phyloP scores from a whole-genome alignment of 2,797 vertebrate genomes.

The Eulemur albifrons region DNA sequence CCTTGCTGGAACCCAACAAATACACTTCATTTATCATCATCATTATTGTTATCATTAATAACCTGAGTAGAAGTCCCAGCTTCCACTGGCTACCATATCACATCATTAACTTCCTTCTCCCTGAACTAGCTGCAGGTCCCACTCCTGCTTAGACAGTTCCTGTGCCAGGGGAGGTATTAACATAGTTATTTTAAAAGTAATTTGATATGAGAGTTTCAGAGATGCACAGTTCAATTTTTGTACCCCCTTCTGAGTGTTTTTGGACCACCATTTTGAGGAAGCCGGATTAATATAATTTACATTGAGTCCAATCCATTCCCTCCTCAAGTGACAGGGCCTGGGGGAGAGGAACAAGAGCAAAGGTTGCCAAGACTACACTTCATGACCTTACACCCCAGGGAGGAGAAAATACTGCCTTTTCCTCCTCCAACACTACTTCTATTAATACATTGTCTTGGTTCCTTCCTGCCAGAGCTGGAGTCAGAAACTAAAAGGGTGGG shows the following conservation, averaged over 20 bases:
- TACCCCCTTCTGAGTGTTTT: conserved; percentile 40
- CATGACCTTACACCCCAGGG: not conserved
- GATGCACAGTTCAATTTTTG: conserved; percentile 51
- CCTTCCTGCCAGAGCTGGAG: not conserved
- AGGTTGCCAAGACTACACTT: not conserved
- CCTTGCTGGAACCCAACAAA: conserved; percentile 37
- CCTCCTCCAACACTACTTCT: not conserved
- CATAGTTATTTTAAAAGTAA: conserved; percentile 60
- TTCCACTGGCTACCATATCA: conserved; percentile 9
- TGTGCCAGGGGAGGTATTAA: conserved; percentile 21
- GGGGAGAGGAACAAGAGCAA: not conserved
- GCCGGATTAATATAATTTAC: conserved; percentile 42
- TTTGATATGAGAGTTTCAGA: conserved; percentile 72
- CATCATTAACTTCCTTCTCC: conserved; percentile 65
- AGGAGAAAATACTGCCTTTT: not conserved
- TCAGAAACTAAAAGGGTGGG: not conserved
- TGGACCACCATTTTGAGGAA: conserved; percentile 13
- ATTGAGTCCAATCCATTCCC: not conserved
- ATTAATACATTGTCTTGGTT: not conserved
- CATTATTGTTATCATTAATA: conserved; percentile 39
- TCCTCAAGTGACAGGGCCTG: not conserved
- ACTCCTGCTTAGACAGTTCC: conserved; percentile 46
- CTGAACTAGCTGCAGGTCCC: conserved; percentile 44
- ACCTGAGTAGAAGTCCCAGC: conserved; percentile 14
- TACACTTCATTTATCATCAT: conserved; percentile 41